Evolutionary conservation across 2,888 invertebrate genomes (phyloP).

Genomic region (Xestia xanthographa): DNA sequence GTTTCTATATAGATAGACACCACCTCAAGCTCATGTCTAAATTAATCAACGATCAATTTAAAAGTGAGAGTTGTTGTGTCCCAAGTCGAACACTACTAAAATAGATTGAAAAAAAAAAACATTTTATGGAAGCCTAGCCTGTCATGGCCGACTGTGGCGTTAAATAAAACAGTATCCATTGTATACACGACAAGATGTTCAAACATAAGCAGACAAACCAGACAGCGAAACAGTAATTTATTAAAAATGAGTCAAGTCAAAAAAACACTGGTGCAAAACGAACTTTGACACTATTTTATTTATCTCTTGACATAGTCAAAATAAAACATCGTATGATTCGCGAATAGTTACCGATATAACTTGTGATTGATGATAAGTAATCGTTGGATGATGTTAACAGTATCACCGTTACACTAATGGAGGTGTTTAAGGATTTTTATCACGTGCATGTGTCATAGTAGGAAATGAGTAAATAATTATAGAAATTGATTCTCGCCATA

Average conservation of each 20-base stretch:
- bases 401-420: conserved; percentile 41
- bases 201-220: conserved; percentile 7
- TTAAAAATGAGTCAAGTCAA: neutral
- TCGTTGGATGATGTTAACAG: conserved; percentile 31
- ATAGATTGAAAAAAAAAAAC: neutral
- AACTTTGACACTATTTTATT: conserved; percentile 21
- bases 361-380: conserved; percentile 29
- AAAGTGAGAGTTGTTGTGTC: neutral
- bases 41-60: neutral
- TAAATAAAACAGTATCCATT: conserved; percentile 21
- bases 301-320: conserved; percentile 37
- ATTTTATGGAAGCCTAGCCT: neutral
- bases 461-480: conserved; percentile 4
- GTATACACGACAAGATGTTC: neutral
- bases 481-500: conserved; percentile 6
- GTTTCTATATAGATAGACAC: neutral
- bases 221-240: conserved; percentile 5
- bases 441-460: conserved; percentile 9
- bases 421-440: conserved; percentile 41
- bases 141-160: neutral
- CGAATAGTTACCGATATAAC: conserved; percentile 31
- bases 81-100: neutral
- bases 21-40: neutral
- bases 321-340: conserved; percentile 53
- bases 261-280: conserved; percentile 17